Base-by-base conservation (phyloP, 2,888 invertebrate species). In the Melanotus villosus region DNA sequence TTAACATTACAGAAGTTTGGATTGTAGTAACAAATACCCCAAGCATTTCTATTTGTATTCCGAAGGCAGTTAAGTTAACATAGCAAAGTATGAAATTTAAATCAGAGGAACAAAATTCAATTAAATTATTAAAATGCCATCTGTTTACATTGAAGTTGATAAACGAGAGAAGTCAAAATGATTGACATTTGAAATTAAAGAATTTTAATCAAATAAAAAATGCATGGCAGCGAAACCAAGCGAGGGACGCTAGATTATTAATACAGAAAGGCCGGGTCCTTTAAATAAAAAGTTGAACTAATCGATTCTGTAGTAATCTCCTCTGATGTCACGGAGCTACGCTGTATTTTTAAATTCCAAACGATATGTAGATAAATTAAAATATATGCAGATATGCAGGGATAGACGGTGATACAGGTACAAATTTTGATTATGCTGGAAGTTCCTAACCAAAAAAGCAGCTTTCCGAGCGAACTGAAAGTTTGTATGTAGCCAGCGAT, bases 161-260 rank as follows among this genome's bases (percentile, higher is more conserved):
- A 71, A 69, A 73, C 71, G 73, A 69, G 63, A 65, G 50, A 70
- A 76, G 74, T 76, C 73, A 66, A 70, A 72, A 73, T 79, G 80
- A 80, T 77, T 80, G 80, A 80, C 80, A 73, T 80, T 77, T 68
- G 74, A 79, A 80, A 80, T 80, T 80, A 77, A 80, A 80, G 79
- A 80, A 80, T 80, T 80, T 80, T 80, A 80, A 80, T 80, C 79
- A 78, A 78, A 73, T 69, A 75, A 75, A 78, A 77, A 74, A 76
- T 77, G 76, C 78, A 76, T 76, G 74, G 64, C 75, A 73, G 75
- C 71, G 75, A 77, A 77, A 78, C 79, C 76, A 78, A 77, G 77
- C 75, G 68, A 65, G 70, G 68, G 71, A 74, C 58, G 72, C 57
- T 65, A 70, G 71, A 75, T 77, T 76, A 77, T 76, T 63, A 68